phyloP scores from a whole-genome alignment of 2,797 vertebrate species.

The Dipus sagitta region DNA sequence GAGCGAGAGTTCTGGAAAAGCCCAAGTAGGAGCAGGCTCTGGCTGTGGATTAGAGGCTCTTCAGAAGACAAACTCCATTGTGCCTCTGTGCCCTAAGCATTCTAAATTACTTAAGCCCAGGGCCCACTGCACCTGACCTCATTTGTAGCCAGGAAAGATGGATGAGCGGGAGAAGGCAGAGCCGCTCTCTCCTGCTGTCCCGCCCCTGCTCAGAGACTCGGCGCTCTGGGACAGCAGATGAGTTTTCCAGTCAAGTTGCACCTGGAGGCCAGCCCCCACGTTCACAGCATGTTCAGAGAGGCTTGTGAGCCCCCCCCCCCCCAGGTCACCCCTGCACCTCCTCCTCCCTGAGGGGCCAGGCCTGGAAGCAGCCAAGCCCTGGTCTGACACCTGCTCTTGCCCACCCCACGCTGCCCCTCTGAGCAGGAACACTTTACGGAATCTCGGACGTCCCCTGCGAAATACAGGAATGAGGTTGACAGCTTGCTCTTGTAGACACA shows the following conservation, averaged over 20 bases:
- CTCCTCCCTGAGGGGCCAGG: too few relatives aligned
- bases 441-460: background rate
- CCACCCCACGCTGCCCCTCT: fast-evolving
- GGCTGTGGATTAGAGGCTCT: conserved; percentile 8
- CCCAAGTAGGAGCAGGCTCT: background rate
- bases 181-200: too few relatives aligned
- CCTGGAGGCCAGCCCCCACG: background rate
- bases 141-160: background rate
- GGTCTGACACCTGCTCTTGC: background rate
- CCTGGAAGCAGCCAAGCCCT: background rate
- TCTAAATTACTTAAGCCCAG: background rate
- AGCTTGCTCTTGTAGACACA: background rate
- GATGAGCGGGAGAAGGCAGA: background rate
- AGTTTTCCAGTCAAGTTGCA: background rate
- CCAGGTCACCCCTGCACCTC: too few relatives aligned
- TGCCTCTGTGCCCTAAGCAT: background rate
- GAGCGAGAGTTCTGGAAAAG: background rate
- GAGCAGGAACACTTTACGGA: background rate
- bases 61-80: background rate
- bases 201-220: background rate
- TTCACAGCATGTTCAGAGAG: background rate
- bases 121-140: background rate
- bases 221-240: background rate
- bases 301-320: background rate
- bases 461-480: background rate